Conservation (phyloP, 2,888 invertebrate genomes). For the Ormia ochracea region DNA sequence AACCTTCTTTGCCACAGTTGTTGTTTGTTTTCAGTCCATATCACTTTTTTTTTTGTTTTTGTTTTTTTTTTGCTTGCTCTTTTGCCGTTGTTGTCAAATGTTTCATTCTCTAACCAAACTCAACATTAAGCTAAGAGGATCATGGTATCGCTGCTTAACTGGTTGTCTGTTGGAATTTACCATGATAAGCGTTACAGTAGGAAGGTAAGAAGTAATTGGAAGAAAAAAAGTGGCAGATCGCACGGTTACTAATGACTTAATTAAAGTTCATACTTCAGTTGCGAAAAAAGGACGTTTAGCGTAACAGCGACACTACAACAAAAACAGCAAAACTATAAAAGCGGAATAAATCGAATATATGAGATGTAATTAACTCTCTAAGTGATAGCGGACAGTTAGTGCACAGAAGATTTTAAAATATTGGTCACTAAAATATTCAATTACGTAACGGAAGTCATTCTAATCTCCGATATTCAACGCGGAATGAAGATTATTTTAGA, state of each 20-base stretch:
- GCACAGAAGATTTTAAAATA: no score
- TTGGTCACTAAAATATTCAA: no score
- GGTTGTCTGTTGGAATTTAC: slow-evolving; percentile 58
- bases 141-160: slow-evolving; percentile 62
- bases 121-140: slow-evolving; percentile 57
- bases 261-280: slow-evolving; percentile 62
- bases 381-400: no score
- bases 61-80: not conserved
- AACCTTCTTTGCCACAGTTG: not conserved
- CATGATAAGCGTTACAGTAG: slow-evolving; percentile 35
- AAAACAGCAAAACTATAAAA: slow-evolving; percentile 3
- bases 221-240: slow-evolving; percentile 61
- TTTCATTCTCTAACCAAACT: not conserved
- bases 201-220: slow-evolving; percentile 9
- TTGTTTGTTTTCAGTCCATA: slow-evolving; percentile 17
- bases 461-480: no score
- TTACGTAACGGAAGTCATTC: no score
- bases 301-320: slow-evolving; percentile 40
- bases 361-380: slow-evolving; percentile 26
- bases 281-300: slow-evolving; percentile 56
- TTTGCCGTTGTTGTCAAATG: slow-evolving; percentile 4
- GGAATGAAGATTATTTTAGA: no score
- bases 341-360: slow-evolving; percentile 27
- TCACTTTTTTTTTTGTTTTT: not conserved
- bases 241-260: slow-evolving; percentile 63